Evolutionary conservation across 2,113 vertebrate genomes (phyloP), one percentile per base, ranked within the genome.

Genomic region (Anser brachyrhynchus): DNA sequence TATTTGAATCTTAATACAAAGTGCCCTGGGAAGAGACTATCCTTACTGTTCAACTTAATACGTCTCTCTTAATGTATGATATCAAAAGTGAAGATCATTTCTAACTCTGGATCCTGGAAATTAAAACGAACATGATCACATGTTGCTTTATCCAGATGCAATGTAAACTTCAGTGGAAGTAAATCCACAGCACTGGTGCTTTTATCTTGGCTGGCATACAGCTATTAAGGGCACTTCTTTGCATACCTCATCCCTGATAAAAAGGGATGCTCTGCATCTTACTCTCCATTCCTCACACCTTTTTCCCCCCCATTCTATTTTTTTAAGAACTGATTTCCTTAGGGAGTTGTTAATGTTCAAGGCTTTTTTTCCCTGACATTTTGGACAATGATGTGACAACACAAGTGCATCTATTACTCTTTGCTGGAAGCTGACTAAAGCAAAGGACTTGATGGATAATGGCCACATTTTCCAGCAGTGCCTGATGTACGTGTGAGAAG

Each of bases 361-460:
- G 85, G 67, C 77, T 96, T 94, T 95, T 95, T 95, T 88, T 77
- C 92, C 44, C 39, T 95, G 95, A 85, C 93, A 69, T 91, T 96
- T 93, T 9, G 89, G 96, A 97, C 91, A 94, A 95, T 77, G 85
- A 87, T 95, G 94, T 95, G 95, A 96, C 87, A 95, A 91, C 89
- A 77, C 79, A 93, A 96, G 89, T 92, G 84, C 94, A 89, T 93
- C 83, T 95, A 84, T 96, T 96, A 87, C 85, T 94, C 91, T 94
- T 96, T 2, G 23, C 89, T 94, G 80, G 77, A 86, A 92, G 85
- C 91, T 94, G 92, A 91, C 95, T 96, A 71, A 69, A 90, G 92
- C 44, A 64, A 65, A 95, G 91, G 73, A 77, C 84, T 95, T 96
- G 92, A 91, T 96, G 92, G 90, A 96, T 96, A 96, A 95, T 81